A percentile compares a stretch with the other conserved stretches of the same genome.
These are phyloP conservation scores for Podiceps cristatus DNA, from an alignment of 2,113 vertebrate species.

Conservation along the genomic window DNA sequence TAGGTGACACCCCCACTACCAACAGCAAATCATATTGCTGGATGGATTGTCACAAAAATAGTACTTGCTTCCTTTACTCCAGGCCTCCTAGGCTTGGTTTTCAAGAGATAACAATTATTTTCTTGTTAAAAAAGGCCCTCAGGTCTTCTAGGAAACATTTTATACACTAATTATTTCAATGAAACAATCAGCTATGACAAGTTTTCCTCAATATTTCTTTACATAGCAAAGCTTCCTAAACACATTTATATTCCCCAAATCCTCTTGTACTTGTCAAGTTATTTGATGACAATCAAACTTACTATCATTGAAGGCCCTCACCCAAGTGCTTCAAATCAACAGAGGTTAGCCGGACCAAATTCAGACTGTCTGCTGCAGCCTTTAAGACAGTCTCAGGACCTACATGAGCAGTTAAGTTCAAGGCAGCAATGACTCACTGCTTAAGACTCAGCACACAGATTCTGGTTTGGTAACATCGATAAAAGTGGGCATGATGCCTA, in stretches of 20 bases:
- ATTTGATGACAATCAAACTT: not conserved
- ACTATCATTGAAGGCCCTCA: not conserved
- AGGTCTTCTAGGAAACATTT: not conserved
- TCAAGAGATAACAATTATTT: not conserved
- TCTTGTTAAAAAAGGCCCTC: not conserved
- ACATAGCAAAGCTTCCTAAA: not conserved
- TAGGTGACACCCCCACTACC: not conserved
- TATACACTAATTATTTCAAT: not conserved
- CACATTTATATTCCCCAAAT: not conserved
- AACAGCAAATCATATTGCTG: not conserved
- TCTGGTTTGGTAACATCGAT: not conserved
- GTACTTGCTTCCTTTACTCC: not conserved
- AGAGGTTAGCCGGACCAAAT: not conserved
- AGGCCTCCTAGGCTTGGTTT: not conserved
- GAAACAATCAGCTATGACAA: not conserved
- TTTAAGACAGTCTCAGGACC: not conserved
- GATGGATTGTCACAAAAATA: not conserved
- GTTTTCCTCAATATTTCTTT: not conserved
- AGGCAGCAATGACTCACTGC: not conserved
- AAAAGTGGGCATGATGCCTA: not conserved
- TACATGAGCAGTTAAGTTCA: not conserved
- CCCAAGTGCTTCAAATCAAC: not conserved
- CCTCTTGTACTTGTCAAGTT: not conserved
- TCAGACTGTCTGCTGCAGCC: not conserved
- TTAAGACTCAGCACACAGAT: not conserved